phyloP scores from a whole-genome alignment of 2,113 vertebrate genomes.

The Mesitornis unicolor region DNA sequence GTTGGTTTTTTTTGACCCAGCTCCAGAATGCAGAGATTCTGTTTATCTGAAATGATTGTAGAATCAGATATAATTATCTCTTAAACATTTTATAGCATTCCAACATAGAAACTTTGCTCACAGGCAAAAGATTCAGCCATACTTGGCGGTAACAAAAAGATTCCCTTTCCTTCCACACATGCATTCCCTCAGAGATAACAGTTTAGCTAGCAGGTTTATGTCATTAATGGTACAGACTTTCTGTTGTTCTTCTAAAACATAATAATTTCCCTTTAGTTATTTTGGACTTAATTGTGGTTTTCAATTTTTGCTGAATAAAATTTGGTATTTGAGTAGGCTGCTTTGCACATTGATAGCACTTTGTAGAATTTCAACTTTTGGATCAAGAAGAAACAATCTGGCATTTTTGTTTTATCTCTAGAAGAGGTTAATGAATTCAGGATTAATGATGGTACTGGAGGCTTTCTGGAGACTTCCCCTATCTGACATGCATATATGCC shows the following conservation, averaged over 20 bases:
- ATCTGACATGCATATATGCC: not conserved
- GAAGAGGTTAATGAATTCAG: not conserved
- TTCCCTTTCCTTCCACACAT: not conserved
- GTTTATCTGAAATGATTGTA: not conserved
- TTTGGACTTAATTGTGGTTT: not conserved
- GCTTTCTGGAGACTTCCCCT: not conserved
- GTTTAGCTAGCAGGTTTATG: not conserved
- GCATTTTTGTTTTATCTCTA: not conserved
- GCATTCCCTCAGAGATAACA: not conserved
- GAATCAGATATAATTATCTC: not conserved
- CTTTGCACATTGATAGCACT: not conserved
- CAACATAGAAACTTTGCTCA: not conserved
- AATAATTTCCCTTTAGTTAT: not conserved
- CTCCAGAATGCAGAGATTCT: not conserved
- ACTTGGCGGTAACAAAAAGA: not conserved
- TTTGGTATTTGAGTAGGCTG: not conserved
- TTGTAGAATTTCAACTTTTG: not conserved
- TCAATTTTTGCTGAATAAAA: not conserved
- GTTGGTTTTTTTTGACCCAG: not conserved
- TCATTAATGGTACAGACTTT: not conserved
- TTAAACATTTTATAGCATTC: not conserved
- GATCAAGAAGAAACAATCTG: not conserved
- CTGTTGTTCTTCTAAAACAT: not conserved
- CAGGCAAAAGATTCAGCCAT: not conserved
- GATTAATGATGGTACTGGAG: not conserved